Percentiles rank a stretch among this genome's conserved stretches.
Conservation (phyloP, 2,113 vertebrate genomes). For the Notechis scutatus region DNA sequence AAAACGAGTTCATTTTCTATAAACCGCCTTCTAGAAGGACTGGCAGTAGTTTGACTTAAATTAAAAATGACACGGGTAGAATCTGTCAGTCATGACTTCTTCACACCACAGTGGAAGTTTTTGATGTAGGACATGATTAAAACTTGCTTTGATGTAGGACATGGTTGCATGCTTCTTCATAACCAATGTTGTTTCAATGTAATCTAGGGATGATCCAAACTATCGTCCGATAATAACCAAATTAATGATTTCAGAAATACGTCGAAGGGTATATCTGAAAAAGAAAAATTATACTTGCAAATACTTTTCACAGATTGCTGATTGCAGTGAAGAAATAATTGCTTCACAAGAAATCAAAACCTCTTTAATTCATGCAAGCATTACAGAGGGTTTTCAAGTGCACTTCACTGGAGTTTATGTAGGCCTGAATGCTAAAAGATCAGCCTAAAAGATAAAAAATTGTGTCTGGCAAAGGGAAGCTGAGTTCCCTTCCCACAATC, state of each 20-base stretch:
- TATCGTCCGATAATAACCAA: background rate
- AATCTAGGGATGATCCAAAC: background rate
- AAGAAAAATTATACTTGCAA: constrained; percentile 32
- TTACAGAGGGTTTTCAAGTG: background rate
- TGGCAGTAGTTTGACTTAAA: background rate
- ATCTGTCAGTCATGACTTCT: background rate
- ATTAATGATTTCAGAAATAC: background rate
- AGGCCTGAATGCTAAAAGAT: too few species aligned
- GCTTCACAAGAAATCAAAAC: constrained; percentile 31
- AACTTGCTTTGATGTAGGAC: background rate
- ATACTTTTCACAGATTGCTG: constrained; percentile 34
- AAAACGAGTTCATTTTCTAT: background rate
- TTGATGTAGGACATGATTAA: background rate
- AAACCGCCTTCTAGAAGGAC: background rate
- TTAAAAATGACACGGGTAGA: background rate
- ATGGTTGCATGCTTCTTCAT: background rate
- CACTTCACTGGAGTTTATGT: background rate
- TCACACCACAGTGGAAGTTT: background rate
- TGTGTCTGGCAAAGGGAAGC: background rate
- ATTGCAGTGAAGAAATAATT: constrained; percentile 35
- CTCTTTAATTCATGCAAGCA: constrained; percentile 22
- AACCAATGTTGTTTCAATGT: background rate
- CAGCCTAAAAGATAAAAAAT: background rate
- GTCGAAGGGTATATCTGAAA: constrained; percentile 5
- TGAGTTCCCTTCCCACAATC: background rate